Conservation (phyloP, 2,888 invertebrate species). For the Monochamus alternatus region DNA sequence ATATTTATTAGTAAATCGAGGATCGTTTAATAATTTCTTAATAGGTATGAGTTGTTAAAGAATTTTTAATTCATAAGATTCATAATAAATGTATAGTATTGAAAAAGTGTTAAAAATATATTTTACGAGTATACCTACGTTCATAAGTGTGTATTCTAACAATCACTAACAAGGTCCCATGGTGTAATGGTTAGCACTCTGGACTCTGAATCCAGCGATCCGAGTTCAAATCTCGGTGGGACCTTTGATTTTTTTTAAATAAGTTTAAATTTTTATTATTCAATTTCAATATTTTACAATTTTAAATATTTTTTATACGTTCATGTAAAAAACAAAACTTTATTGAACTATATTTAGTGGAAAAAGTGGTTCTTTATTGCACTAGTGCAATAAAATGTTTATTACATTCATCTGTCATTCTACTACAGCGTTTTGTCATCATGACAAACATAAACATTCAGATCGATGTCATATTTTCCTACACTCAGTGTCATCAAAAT, state of each 20-base stretch:
- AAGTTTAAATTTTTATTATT: too few relatives aligned
- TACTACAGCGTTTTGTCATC: too few relatives aligned
- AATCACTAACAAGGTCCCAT: slow-evolving; percentile 71
- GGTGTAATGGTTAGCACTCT: slow-evolving; percentile 80
- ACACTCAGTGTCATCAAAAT: too few relatives aligned
- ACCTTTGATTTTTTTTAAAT: slow-evolving; percentile 64
- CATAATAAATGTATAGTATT: not conserved
- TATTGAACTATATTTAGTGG: too few relatives aligned
- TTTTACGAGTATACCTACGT: too few relatives aligned
- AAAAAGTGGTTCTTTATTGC: too few relatives aligned
- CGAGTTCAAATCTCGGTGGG: slow-evolving; percentile 78
- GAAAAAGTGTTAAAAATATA: too few relatives aligned
- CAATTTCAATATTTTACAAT: not conserved
- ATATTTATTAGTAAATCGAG: not conserved
- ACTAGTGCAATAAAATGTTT: too few relatives aligned
- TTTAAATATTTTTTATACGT: not conserved
- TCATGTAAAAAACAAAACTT: too few relatives aligned
- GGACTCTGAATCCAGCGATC: slow-evolving; percentile 78
- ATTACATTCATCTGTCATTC: too few relatives aligned
- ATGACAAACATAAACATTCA: too few relatives aligned
- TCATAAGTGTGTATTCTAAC: not conserved
- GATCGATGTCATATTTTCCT: too few relatives aligned
- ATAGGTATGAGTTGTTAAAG: not conserved
- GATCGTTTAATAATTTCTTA: not conserved
- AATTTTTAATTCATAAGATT: not conserved